phyloP scores from a whole-genome alignment of 2,113 vertebrate genomes.

The Hippoglossus stenolepis region DNA sequence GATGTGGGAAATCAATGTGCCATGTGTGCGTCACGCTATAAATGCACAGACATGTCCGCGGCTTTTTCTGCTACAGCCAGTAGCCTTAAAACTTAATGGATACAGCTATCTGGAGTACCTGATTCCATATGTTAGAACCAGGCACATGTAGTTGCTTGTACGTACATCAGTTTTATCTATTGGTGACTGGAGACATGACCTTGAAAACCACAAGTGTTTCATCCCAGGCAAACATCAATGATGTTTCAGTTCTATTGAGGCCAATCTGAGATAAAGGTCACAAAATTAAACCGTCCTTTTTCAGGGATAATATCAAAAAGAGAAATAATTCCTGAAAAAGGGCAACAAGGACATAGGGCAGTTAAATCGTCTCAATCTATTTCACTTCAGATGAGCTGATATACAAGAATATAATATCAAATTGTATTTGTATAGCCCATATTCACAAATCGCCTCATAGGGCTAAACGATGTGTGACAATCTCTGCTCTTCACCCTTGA shows the following conservation, averaged over 20 bases:
- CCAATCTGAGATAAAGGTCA: not conserved
- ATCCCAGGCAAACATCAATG: conserved; percentile 2
- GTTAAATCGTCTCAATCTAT: not conserved
- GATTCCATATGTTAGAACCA: not conserved
- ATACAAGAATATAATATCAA: no score
- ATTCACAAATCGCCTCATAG: no score
- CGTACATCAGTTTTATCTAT: not conserved
- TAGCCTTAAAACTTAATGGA: conserved; percentile 24
- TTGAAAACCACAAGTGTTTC: not conserved
- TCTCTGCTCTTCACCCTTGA: no score
- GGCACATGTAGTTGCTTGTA: not conserved
- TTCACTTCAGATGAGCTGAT: conserved; percentile 12
- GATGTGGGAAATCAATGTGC: conserved; percentile 34
- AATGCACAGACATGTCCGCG: conserved; percentile 25
- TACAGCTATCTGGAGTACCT: not conserved
- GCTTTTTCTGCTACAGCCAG: conserved; percentile 19
- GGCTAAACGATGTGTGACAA: no score
- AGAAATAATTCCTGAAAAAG: conserved; percentile 9
- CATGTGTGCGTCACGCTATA: not conserved
- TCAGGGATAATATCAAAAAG: not conserved
- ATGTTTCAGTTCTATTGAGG: not conserved
- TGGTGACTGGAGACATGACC: not conserved
- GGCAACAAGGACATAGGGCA: not conserved
- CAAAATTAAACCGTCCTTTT: not conserved
- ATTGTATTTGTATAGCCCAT: no score